Evolutionary conservation across 2,113 vertebrate species (phyloP), one percentile per base, ranked within the genome.

Genomic region (Proterorhinus semilunaris): DNA sequence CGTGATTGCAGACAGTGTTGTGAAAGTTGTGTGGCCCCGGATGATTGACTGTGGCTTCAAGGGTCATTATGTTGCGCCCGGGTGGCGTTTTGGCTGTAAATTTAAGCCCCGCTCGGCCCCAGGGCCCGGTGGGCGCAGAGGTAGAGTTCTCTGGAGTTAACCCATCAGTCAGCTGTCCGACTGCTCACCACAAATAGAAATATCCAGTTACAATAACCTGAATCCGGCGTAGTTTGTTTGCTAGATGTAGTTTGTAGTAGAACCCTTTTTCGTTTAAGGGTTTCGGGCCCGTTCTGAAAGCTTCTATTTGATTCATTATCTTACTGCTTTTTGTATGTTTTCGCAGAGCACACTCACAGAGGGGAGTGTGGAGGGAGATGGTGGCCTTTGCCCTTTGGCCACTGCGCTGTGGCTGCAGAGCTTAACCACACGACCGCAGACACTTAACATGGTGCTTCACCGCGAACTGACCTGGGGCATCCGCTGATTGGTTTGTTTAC

Each of bases 31-130:
- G 46, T 62, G 47, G 64, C 36, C 75, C 57, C 71, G 62, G 36
- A 49, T 83, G 80, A 89, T 72, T 80, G 73, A 86, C 80, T 76
- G 71, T 72, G 10, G 15, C 75, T 86, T 47, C 8, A 79, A 82
- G 57, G 62, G 71, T 84, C 76, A 70, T 75, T 85, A 78, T 83
- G 86, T 88, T 87, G 79, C 69, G 72, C 77, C 64, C 83, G 71
- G 87, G 64, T 68, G 74, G 78, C 68, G 74, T 10, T 62, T 21
- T 63, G 62, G 66, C 81, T 68, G 71, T 91, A 89, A 88, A 89
- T 89, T 67, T 83, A 68, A 15, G 61, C 65, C 66, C 43, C 66
- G n/a, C 53, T 58, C 64, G 6, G 69, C 75, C 69, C 64, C 43
- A 1, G 64, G 75, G 73, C 54, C 71, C 69, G 63, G 57, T 61